phyloP scores from a whole-genome alignment of 2,888 invertebrate species.

The Ramazzottius varieornatus region DNA sequence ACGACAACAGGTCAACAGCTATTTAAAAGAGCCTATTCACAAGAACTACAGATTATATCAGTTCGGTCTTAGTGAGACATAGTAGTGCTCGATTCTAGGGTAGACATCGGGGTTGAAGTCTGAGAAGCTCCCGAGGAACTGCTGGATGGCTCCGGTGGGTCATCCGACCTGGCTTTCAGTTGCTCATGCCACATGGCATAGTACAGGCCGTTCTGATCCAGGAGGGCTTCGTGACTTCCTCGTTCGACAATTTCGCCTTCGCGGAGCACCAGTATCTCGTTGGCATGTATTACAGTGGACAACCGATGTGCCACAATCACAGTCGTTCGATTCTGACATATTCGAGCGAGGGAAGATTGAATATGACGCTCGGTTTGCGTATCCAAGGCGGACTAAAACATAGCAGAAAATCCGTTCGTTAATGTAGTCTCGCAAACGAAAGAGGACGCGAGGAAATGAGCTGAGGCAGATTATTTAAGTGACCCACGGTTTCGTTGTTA shows the following conservation, averaged over 20 bases:
- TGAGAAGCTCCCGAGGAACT: no score
- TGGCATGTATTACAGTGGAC: conserved; percentile 76
- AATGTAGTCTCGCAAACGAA: not conserved
- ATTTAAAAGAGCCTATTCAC: no score
- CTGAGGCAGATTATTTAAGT: no score
- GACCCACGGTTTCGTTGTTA: no score
- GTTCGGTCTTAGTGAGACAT: no score
- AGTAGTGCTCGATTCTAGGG: no score
- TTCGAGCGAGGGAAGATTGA: conserved; percentile 44
- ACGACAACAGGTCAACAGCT: no score
- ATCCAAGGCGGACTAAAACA: conserved; percentile 52
- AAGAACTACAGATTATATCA: no score
- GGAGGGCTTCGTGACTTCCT: conserved; percentile 51
- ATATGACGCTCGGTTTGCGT: conserved; percentile 78
- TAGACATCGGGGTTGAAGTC: no score
- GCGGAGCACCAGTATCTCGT: conserved; percentile 69
- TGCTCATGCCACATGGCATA: conserved; percentile 81
- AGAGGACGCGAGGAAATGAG: no score
- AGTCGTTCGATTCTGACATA: conserved; percentile 63
- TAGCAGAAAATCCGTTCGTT: conserved; percentile 7
- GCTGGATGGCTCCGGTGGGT: not conserved
- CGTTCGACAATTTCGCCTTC: conserved; percentile 73
- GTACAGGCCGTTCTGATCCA: conserved; percentile 45
- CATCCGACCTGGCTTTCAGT: conserved; percentile 25
- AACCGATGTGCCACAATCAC: conserved; percentile 77